Conservation (phyloP, 2,797 vertebrate species). For the Prionace glauca region DNA sequence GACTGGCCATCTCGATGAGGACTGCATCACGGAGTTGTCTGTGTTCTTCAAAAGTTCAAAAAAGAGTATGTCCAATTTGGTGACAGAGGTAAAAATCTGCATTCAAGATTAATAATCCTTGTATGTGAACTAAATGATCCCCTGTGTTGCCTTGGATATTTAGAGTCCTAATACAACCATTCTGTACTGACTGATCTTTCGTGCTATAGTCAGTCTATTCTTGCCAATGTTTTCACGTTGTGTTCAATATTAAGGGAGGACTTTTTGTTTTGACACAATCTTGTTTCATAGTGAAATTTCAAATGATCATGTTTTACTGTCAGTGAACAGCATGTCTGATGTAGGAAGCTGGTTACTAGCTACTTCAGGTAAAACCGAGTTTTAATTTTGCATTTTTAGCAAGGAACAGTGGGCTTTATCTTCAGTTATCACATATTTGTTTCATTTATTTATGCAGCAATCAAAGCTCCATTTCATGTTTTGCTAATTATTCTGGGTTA, state of each 20-base stretch:
- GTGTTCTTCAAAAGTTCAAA: slow-evolving; percentile 70
- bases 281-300: neutral
- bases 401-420: neutral
- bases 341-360: neutral
- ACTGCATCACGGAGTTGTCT: slow-evolving; percentile 84
- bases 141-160: neutral
- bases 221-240: neutral
- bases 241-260: neutral
- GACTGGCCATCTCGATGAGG: slow-evolving; percentile 80
- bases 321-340: neutral
- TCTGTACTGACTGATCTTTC: neutral
- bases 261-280: neutral
- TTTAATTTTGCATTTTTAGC: neutral
- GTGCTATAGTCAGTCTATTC: neutral
- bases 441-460: neutral
- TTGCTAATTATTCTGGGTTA: neutral
- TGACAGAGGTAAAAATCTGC: slow-evolving; percentile 71
- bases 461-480: neutral
- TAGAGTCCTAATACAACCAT: neutral
- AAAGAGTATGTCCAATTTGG: slow-evolving; percentile 61
- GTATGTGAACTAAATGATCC: neutral
- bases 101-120: neutral
- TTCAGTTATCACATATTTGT: neutral
- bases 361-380: neutral
- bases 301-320: neutral